A percentile compares a stretch with the other conserved stretches of the same genome.
Evolutionary conservation across 1,140 invertebrate genomes (phyloP).

Genomic region (Sipha flava): DNA sequence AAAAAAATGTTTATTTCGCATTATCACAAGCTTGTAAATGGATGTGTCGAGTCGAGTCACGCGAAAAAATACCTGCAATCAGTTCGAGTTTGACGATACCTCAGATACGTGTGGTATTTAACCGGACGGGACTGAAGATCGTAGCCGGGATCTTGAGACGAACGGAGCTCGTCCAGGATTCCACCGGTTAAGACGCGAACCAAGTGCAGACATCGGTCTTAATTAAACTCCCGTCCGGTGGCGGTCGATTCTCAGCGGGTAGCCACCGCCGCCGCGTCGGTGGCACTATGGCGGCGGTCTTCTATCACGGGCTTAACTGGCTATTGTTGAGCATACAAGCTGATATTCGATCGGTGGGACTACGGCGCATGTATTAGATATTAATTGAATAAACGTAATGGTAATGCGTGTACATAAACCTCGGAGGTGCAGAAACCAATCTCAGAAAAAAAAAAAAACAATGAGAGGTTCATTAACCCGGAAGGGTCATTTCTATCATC

Average conservation of each 20-base stretch:
- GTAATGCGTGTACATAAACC: background rate
- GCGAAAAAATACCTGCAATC: too few relatives aligned
- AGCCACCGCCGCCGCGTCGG: background rate
- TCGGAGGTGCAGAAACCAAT: background rate
- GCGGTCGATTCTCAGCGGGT: background rate
- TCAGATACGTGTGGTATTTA: too few relatives aligned
- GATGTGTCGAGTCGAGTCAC: too few relatives aligned
- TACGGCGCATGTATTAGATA: background rate
- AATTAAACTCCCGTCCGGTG: background rate
- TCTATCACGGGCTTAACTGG: too few relatives aligned
- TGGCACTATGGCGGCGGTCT: background rate
- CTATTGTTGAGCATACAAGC: too few relatives aligned
- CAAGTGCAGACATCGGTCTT: background rate
- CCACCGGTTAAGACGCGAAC: too few relatives aligned
- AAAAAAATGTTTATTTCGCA: too few relatives aligned
- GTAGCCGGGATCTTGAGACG: too few relatives aligned
- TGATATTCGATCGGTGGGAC: background rate
- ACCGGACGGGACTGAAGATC: too few relatives aligned
- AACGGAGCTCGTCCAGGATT: too few relatives aligned
- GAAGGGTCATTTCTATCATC: constrained; percentile 20
- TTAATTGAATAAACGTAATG: background rate
- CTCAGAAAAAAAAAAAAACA: background rate
- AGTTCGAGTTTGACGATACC: too few relatives aligned
- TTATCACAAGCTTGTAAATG: too few relatives aligned
- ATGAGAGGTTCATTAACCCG: constrained; percentile 12